Conservation (phyloP, 2,797 vertebrate species). For the Schizopygopsis pylzovi region DNA sequence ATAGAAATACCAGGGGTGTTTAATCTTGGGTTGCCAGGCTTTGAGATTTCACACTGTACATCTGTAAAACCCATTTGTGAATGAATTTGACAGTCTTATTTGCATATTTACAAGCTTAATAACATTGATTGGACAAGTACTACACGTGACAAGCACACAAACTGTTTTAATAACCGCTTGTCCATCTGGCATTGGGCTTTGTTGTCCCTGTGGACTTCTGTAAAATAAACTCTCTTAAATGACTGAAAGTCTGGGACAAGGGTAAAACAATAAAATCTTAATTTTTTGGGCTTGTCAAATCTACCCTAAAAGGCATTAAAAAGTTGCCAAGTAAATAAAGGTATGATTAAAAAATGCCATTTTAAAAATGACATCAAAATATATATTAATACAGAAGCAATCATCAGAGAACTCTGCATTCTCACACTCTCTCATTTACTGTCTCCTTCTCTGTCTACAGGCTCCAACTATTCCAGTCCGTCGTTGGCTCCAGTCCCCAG, state of each 20-base stretch:
- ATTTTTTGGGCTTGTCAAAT: background rate
- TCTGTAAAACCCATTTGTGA: constrained; percentile 20
- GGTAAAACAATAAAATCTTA: background rate
- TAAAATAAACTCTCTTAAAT: constrained; percentile 2
- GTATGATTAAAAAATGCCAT: background rate
- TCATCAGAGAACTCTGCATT: background rate
- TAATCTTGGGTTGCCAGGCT: constrained; percentile 4
- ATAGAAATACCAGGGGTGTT: background rate
- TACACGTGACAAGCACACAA: constrained; percentile 12
- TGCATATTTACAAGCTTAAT: constrained; percentile 23
- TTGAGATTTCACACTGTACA: background rate
- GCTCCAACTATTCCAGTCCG: constrained; percentile 93
- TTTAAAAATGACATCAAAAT: background rate
- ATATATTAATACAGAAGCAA: background rate
- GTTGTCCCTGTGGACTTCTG: background rate
- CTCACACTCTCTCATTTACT: background rate
- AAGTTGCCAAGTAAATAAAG: background rate
- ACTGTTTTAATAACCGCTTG: constrained; percentile 7
- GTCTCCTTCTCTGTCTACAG: constrained; percentile 60
- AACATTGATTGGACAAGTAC: constrained; percentile 4
- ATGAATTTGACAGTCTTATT: constrained; percentile 7
- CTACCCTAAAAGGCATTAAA: background rate
- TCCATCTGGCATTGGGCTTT: background rate
- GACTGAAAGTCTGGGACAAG: background rate
- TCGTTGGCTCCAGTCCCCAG: constrained; percentile 81